These are phyloP conservation scores for Ypsolopha scabrella DNA, from an alignment of 2,888 invertebrate species.

Conservation along the genomic window DNA sequence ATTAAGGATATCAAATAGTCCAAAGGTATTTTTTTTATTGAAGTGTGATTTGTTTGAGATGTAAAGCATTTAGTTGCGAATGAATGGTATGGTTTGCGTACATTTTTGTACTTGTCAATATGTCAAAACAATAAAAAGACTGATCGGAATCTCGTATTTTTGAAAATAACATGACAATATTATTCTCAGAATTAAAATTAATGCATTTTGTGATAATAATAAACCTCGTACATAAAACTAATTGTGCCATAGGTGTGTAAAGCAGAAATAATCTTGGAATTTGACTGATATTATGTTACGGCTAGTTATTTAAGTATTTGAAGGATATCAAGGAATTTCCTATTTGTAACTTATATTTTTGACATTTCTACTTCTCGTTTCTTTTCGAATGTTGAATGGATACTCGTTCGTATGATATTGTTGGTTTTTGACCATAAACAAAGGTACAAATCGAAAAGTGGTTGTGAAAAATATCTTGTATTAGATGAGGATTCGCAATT, in stretches of 20 bases:
- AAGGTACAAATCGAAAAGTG: constrained; percentile 12
- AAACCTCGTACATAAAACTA: constrained; percentile 17
- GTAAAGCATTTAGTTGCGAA: no score
- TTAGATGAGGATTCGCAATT: no score
- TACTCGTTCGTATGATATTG: no score
- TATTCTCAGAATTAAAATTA: neutral
- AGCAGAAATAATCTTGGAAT: constrained; percentile 17
- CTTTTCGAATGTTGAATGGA: no score
- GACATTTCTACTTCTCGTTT: no score
- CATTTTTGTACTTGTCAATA: no score
- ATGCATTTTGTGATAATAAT: constrained; percentile 26
- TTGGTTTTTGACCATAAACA: neutral
- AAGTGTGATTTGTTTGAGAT: no score
- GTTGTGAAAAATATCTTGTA: constrained; percentile 18
- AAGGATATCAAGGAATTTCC: no score
- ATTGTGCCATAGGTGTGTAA: constrained; percentile 12
- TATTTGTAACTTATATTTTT: no score
- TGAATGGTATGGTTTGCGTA: no score
- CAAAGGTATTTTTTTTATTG: constrained; percentile 14
- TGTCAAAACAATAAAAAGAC: constrained; percentile 24
- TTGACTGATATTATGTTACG: constrained; percentile 21
- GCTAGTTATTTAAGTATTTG: no score
- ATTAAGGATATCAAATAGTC: constrained; percentile 17
- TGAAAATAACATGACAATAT: constrained; percentile 5
- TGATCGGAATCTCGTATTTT: constrained; percentile 35